Evolutionary conservation across 2,797 vertebrate species (phyloP).

Genomic region (Argyrosomus regius): DNA sequence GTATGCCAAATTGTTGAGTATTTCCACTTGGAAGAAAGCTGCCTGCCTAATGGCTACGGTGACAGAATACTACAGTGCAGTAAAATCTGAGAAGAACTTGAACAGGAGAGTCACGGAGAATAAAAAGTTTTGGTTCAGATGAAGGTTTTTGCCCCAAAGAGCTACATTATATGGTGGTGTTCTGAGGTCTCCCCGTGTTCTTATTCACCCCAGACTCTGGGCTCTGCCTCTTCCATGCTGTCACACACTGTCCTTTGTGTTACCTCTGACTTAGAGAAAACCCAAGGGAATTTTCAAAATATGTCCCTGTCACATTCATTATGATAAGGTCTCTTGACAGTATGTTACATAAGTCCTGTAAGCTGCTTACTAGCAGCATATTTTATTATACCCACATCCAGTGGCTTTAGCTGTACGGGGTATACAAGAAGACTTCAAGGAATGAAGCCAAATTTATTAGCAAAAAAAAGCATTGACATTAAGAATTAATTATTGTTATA

Average conservation of each 20-base stretch:
- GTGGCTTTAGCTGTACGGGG: background rate
- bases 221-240: background rate
- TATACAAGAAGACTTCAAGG: background rate
- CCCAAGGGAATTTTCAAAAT: background rate
- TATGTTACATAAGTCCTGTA: conserved; percentile 15
- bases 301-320: conserved; percentile 27
- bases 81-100: background rate
- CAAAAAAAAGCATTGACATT: background rate
- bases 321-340: conserved; percentile 15
- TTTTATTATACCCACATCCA: conserved; percentile 15
- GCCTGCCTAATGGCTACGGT: conserved; percentile 3
- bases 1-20: conserved; percentile 43
- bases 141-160: conserved; percentile 1
- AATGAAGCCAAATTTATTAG: background rate
- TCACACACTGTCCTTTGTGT: background rate
- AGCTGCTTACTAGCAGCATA: conserved; percentile 15
- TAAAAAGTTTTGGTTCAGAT: background rate
- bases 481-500: background rate
- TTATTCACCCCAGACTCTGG: background rate
- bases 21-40: conserved; percentile 30
- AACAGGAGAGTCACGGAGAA: conserved; percentile 1
- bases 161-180: background rate
- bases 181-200: background rate
- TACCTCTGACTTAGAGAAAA: conserved; percentile 21
- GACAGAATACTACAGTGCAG: background rate